Conservation (phyloP, 2,113 vertebrate species). For the Brachyistius frenatus region DNA sequence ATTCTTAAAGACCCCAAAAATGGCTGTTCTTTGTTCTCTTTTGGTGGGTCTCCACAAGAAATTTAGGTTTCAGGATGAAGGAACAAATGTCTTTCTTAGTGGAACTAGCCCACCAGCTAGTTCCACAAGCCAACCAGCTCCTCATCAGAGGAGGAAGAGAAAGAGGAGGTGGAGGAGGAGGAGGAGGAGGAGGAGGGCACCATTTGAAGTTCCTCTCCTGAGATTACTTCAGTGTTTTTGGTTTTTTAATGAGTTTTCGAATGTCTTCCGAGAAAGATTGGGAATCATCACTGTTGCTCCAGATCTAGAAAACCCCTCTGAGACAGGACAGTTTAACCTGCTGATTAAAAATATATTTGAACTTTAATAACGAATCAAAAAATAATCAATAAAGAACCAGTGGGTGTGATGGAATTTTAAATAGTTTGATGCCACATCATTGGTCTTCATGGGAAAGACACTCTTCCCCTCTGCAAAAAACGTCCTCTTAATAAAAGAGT, state of each 20-base stretch:
- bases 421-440: no score
- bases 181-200: neutral
- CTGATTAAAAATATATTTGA: no score
- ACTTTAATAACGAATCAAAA: no score
- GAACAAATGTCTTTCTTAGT: slow-evolving; percentile 29
- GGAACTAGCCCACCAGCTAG: neutral
- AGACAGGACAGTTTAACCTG: no score
- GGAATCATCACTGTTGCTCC: no score
- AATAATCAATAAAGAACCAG: no score
- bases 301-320: no score
- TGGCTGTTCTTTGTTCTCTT: slow-evolving; percentile 12
- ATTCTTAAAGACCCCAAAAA: slow-evolving; percentile 12
- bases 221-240: slow-evolving; percentile 10
- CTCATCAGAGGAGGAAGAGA: neutral
- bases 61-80: slow-evolving; percentile 21
- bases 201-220: slow-evolving; percentile 22
- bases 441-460: no score
- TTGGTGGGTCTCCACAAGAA: slow-evolving; percentile 1
- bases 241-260: slow-evolving; percentile 30
- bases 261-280: slow-evolving; percentile 2
- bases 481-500: no score
- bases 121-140: no score
- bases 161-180: neutral
- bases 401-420: no score
- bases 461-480: no score